A percentile compares a stretch with the other conserved stretches of the same genome.
phyloP scores from a whole-genome alignment of 2,888 invertebrate species.

The Lamellibrachia columna region DNA sequence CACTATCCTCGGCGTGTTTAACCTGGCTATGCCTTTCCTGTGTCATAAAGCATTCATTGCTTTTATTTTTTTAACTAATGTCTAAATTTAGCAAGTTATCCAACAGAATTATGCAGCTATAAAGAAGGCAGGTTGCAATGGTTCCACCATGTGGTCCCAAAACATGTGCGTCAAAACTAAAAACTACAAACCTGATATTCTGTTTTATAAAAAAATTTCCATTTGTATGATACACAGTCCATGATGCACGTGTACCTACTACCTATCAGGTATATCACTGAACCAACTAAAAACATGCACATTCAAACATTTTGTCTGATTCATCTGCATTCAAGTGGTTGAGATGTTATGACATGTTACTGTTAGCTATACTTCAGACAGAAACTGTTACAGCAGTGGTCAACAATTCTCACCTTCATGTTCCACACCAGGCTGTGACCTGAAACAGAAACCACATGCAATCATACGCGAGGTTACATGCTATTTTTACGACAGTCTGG shows the following conservation, averaged over 20 bases:
- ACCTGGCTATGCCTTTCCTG: too few species aligned
- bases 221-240: not conserved
- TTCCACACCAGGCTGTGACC: constrained; percentile 83
- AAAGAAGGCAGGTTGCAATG: not conserved
- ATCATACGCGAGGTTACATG: not conserved
- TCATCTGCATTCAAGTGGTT: not conserved
- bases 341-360: not conserved
- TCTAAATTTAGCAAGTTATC: not conserved
- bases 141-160: not conserved
- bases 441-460: constrained; percentile 51
- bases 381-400: not conserved
- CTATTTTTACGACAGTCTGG: not conserved
- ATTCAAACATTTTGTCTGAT: not conserved
- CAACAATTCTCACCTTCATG: constrained; percentile 73
- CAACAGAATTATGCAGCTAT: not conserved
- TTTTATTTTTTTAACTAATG: not conserved
- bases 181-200: not conserved
- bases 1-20: too few species aligned
- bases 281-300: not conserved
- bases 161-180: too few species aligned
- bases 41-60: too few species aligned
- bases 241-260: not conserved
- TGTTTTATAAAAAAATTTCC: too few species aligned
- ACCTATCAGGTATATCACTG: not conserved
- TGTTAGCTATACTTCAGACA: not conserved